Percentiles rank a stretch among this genome's conserved stretches.
Conservation (phyloP, 2,113 vertebrate genomes). For the Lamprologus callipterus region DNA sequence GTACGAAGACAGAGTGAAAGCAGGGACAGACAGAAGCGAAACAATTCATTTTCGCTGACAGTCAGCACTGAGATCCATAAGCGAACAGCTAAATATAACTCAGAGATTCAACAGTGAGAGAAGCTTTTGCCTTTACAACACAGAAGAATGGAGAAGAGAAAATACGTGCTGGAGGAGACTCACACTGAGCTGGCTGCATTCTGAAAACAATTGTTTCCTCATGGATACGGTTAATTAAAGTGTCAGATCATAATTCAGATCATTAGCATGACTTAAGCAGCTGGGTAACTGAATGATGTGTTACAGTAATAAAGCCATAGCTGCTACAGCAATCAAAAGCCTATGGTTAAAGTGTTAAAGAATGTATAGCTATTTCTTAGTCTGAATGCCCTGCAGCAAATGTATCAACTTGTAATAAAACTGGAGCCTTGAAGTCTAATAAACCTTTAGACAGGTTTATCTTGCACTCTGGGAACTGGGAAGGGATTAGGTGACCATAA, state of each 20-base stretch:
- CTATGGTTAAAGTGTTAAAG: neutral
- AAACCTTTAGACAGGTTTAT: slow-evolving; percentile 33
- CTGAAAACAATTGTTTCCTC: slow-evolving; percentile 15
- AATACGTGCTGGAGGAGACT: slow-evolving; percentile 5
- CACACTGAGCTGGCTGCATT: neutral
- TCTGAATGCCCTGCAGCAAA: slow-evolving; percentile 6
- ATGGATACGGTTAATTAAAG: slow-evolving; percentile 43
- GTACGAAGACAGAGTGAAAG: slow-evolving; percentile 47
- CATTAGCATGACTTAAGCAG: slow-evolving; percentile 14
- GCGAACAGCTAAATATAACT: slow-evolving; percentile 65
- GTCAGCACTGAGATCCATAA: slow-evolving; percentile 66
- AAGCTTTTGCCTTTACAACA: slow-evolving; percentile 7
- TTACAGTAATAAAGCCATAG: neutral
- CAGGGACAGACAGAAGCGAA: slow-evolving; percentile 55
- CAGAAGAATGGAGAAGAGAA: slow-evolving; percentile 18
- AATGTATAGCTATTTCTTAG: neutral
- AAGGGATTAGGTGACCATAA: slow-evolving; percentile 15
- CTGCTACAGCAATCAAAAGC: slow-evolving; percentile 15
- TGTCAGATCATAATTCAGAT: slow-evolving; percentile 37
- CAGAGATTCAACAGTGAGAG: slow-evolving; percentile 51
- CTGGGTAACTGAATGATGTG: slow-evolving; percentile 6
- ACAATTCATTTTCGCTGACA: slow-evolving; percentile 69
- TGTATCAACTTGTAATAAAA: slow-evolving; percentile 30
- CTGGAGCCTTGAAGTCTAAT: slow-evolving; percentile 9
- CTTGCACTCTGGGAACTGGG: neutral